A percentile compares a stretch with the other conserved stretches of the same genome.
These are phyloP conservation scores for Cavia porcellus DNA, from an alignment of 2,113 vertebrate genomes.

Conservation along the genomic window DNA sequence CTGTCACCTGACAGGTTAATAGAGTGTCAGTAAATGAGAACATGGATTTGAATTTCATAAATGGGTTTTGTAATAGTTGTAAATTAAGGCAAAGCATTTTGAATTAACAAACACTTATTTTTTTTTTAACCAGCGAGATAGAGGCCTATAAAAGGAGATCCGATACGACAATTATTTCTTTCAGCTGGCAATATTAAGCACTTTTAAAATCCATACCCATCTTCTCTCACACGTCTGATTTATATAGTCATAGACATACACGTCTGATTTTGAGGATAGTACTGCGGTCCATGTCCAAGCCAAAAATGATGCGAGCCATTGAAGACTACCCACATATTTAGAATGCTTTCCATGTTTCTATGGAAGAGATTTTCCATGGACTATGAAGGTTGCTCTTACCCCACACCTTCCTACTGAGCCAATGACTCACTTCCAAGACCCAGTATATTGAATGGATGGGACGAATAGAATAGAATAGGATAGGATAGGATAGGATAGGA, in stretches of 20 bases:
- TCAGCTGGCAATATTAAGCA: neutral
- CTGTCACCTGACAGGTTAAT: conserved; percentile 53
- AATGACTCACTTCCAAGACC: conserved; percentile 20
- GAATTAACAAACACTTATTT: conserved; percentile 26
- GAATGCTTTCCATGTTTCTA: neutral
- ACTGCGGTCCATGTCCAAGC: neutral
- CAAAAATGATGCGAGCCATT: neutral
- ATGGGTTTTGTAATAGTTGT: neutral
- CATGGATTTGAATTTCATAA: conserved; percentile 56
- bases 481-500: neutral
- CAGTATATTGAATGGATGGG: neutral
- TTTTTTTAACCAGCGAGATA: neutral
- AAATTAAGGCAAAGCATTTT: conserved; percentile 36
- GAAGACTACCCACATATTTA: neutral
- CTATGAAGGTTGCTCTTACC: neutral
- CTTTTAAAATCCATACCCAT: neutral
- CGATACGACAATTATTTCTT: neutral
- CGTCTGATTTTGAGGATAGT: neutral
- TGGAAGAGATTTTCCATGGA: neutral
- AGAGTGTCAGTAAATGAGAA: conserved; percentile 45
- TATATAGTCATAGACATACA: neutral
- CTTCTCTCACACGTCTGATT: no score
- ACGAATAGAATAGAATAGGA: neutral
- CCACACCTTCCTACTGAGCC: neutral
- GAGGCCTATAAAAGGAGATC: neutral